Conservation (phyloP, 2,888 invertebrate species). For the Dendrolimus pini region DNA sequence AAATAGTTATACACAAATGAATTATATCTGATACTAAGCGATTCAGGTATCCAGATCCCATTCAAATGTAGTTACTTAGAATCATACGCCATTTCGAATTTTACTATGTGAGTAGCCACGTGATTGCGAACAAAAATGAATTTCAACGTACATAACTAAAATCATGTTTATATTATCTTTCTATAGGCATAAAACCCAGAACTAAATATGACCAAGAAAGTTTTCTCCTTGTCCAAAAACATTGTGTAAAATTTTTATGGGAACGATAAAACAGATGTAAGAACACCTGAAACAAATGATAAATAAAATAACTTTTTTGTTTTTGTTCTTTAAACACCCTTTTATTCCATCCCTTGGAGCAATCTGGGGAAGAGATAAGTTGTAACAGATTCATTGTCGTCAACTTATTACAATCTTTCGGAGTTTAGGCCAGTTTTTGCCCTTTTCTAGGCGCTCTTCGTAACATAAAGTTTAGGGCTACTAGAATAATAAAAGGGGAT, state of each 20-base stretch:
- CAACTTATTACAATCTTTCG: neutral
- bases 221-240: neutral
- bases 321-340: neutral
- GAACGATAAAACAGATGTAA: neutral
- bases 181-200: neutral
- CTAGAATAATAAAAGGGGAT: neutral
- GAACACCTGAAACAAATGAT: neutral
- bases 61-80: too few species aligned
- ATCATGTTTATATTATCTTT: too few species aligned
- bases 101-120: too few species aligned
- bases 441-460: neutral
- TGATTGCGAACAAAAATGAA: too few species aligned
- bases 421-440: neutral
- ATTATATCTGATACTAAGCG: too few species aligned
- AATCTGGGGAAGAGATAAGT: neutral
- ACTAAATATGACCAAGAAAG: neutral
- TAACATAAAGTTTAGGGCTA: neutral
- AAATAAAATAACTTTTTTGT: neutral
- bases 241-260: neutral
- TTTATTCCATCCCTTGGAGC: neutral
- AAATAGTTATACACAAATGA: too few species aligned
- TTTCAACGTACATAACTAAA: too few species aligned
- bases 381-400: neutral
- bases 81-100: too few species aligned
- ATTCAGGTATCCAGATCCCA: too few species aligned